Base-by-base conservation (phyloP, 2,113 vertebrate species). In the Colossoma macropomum region DNA sequence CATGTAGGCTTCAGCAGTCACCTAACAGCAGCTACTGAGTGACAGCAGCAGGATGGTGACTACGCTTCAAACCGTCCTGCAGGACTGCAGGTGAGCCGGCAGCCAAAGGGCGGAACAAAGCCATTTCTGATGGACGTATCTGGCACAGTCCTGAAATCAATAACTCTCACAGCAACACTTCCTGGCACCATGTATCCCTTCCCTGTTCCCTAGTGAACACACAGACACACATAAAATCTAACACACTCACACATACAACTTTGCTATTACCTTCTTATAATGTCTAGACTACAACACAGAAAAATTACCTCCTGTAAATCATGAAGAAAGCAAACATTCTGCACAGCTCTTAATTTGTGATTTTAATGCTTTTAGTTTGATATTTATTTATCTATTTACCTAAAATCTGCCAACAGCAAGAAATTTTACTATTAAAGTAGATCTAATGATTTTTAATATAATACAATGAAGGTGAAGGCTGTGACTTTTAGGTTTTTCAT, bases 111-210 rank as follows among this genome's bases (percentile, higher is more conserved):
- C 66, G 19, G 25, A 82, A 77, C 23, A 27, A 60, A 65, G 48
- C 7, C 1, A 74, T 54, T 71, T 56, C 81, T 81, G 70, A 81
- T 81, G 76, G 83, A 50, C 56, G 73, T 48, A 52, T 74, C 79
- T 85, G 85, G 87, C 85, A 82, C 38, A 19, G n/a, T 32, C 60
- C 69, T 52, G 38, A 86, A 50, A 86, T 84, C 54, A 89, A 79
- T 54, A 75, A 81, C 78, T 63, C 77, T 87, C 83, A 83, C 77
- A 81, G 81, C 80, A 83, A 78, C 77, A 84, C 84, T 62, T 85
- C 68, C 75, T 79, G 75, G 84, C 81, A 85, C 50, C 28, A n/a
- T 4, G 48, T 3, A 50, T 63, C 70, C 38, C 66, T 48, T 72
- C 52, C 48, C 27, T 34, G 21, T 21, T 52, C 48, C 48, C 52